Evolutionary conservation across 2,888 invertebrate genomes (phyloP).

Genomic region (Tipula confusa): DNA sequence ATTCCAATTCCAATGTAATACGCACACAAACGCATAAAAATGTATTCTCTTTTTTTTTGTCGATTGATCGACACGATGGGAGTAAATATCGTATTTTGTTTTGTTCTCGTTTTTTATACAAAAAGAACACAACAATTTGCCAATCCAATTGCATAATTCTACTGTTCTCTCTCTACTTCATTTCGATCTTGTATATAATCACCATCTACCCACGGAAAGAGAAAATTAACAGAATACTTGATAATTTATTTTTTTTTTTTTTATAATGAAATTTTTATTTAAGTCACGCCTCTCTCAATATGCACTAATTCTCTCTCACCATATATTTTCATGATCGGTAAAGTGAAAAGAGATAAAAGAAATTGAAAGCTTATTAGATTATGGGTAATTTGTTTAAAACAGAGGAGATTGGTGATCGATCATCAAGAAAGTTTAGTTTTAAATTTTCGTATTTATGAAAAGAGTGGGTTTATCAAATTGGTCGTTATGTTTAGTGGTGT

Average conservation of each 20-base stretch:
- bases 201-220: neutral
- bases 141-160: neutral
- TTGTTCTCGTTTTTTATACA: neutral
- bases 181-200: neutral
- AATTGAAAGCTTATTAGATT: constrained; percentile 7
- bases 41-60: neutral
- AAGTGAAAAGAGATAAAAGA: neutral
- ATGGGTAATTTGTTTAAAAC: neutral
- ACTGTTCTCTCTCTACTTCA: neutral
- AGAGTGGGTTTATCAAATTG: neutral
- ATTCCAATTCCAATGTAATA: neutral
- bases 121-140: neutral
- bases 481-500: neutral
- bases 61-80: neutral
- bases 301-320: neutral
- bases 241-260: neutral
- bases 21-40: neutral
- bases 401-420: neutral
- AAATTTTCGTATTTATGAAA: neutral
- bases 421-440: neutral
- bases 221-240: neutral
- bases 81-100: neutral
- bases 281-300: neutral
- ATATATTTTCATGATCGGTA: neutral
- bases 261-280: neutral